Evolutionary conservation across 1,140 invertebrate genomes (phyloP), one percentile per base, ranked within the genome.

Genomic region (Drosophila murphyi): DNA sequence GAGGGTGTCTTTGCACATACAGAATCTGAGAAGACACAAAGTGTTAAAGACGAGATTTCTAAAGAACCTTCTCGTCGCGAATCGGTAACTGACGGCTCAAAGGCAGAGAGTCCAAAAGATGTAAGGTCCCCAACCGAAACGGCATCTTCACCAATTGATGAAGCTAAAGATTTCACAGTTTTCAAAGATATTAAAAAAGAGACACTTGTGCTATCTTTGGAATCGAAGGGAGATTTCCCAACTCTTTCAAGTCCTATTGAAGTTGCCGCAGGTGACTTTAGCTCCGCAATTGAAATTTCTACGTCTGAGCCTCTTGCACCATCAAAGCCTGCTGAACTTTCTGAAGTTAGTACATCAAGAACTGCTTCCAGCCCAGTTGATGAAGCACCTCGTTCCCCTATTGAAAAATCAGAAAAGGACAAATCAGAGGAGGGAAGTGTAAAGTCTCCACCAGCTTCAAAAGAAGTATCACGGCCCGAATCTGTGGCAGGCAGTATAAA

Each of bases 241-340:
- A 91, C 88, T 2, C 60, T 76, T 6, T 91, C 89, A 3, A 91
- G 88, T 50, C 89, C 88, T 7, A 82, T 91, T 28, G 88, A 91
- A 12, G 81, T 91, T 32, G 89, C 81, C 45, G 80, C 82, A 5
- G 88, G 83, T 2, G 69, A 91, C 61, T 91, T 91, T 31, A 20
- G 20, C 20, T 20, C 20, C 20, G 12, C 55, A 35, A 8, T 32
- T 10, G 31, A 52, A 34, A 37, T 47, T 3, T 12, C 28, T 0
- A 34, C 62, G 0, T 20, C 35, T 1, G 20, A 34, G 1, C 5
- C 43, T 10, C 48, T 6, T 8, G n/a, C 12, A 10, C 34, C 29
- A 10, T 10, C 50, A 7, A 51, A 82, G 5, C 70, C 80, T 1
- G 80, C 69, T n/a, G 80, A 86, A 4, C 59, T 43, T 4, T 57